Evolutionary conservation across 2,888 invertebrate species (phyloP), one percentile per base, ranked within the genome.

Genomic region (Drosophila nigritarsus): DNA sequence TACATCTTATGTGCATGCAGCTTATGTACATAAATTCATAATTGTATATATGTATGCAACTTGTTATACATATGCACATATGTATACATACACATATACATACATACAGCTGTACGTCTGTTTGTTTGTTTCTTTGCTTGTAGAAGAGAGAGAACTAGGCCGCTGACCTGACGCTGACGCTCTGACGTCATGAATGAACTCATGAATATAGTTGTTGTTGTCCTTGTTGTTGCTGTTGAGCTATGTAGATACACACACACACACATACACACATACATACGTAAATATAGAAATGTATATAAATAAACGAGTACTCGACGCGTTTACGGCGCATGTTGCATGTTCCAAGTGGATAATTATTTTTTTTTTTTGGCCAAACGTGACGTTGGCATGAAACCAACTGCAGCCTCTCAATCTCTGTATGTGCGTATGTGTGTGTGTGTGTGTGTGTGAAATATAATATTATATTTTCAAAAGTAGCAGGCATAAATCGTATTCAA

Each of bases 161-260:
- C 92, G 92, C 92, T 92, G 92, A 92, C 92, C 92, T 92, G 87
- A 79, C 87, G 89, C 78, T 82, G 83, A 73, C 78, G 77, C 72
- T 86, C 90, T 92, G 92, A 92, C 92, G 92, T 92, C 92, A 93
- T 91, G 87, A 91, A 83, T 90, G 91, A 91, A 91, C 91, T 91
- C 91, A 90, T 90, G 91, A 85, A 83, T 88, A 64, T 27, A 60
- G 74, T 49, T 45, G 61, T 34, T 65, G 69, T 53, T 67, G 63
- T 51, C 55, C 62, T 54, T 78, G 69, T 18, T 40, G 34, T 48
- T 67, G 59, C 29, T 65, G 61, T 64, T 75, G 54, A 70, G 70
- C 72, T 80, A 65, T 56, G 56, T 80, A 65, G 15, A 45, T 45
- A 45, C 24, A 45, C 45, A 45, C 20, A 45, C 42, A 20, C 20